Evolutionary conservation across 2,888 invertebrate species (phyloP), one percentile per base, ranked within the genome.

Genomic region (Ellobium chinense): DNA sequence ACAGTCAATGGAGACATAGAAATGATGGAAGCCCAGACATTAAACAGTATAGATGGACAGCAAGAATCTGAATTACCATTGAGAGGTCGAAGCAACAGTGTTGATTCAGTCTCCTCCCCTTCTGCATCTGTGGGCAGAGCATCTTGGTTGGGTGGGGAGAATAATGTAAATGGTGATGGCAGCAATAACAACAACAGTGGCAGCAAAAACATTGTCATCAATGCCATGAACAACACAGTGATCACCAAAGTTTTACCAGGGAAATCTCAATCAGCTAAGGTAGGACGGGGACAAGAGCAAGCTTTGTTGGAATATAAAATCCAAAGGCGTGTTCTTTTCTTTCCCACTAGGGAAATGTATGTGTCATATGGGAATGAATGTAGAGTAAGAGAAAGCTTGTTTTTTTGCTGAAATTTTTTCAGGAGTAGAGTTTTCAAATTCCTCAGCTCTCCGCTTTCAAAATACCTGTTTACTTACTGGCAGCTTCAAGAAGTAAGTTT

Each of bases 131-230:
- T 39, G n/a, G 37, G 39, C 39, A 88, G 88, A 82, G 87, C 89
- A 69, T 83, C 85, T 12, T 87, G 88, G 89, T 85, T 87, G 18
- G 69, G 78, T 54, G 84, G 84, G 29, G 88, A 89, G 31, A 88
- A 88, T 36, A 88, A 83, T 63, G 73, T 63, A 3, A 77, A 68
- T 29, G 37, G 65, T 18, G 72, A 63, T 27, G 37, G n/a, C 60
- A 62, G 54, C 46, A 78, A n/a, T 27, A 74, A 39, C 21, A 68
- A 18, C 39, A 69, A 27, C 36, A 66, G 79, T 85, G 62, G 84
- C 65, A 74, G 77, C 74, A 89, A 89, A 85, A 90, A 89, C 81
- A 88, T 91, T 76, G 87, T 90, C 24, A 89, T 89, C 78, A 90
- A 88, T 87, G 85, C 90, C 82, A 82, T 90, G 56, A 89, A 87